Base-by-base conservation (phyloP, 2,888 invertebrate species). In the Drosophila atroscutellata region DNA sequence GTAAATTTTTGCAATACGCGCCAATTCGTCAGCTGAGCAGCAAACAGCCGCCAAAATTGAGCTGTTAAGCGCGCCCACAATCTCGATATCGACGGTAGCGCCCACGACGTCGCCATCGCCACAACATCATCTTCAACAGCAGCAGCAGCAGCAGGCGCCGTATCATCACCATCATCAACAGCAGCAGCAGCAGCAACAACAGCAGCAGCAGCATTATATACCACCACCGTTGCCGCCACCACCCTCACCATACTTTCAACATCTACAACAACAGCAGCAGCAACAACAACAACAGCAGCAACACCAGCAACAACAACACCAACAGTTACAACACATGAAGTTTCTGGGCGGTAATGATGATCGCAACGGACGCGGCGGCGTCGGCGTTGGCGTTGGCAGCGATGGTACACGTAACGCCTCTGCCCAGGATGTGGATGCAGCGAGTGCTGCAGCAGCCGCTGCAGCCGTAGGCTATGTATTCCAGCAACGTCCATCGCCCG, bases 401-500 rank as follows among this genome's bases (percentile, higher is more conserved):
- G 83, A 82, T 26, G 86, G 62, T 9, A 39, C 67, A 28, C 75
- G 80, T 52, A 63, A 62, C 32, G 51, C 72, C 32, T 79, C 83
- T 6, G 94, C 96, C 77, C 97, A 97, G 93, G 98, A 98, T 93
- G 76, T 79, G 50, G 98, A 98, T 94, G 97, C 97, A 77, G 86
- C 90, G 11, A 89, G 85, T 30, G 86, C 86, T 51, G 91, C 91
- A 24, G 91, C 89, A 58, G 89, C 91, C 37, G 91, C 91, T 36
- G 97, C 97, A 75, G 96, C 97, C 93, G 98, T 98, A 84, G 97
- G 98, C 90, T 98, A 98, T 93, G 97, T 98, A 83, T 98, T 97
- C 56, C 78, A 85, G 58, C 92, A 91, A 39, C 91, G 91, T 28
- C 92, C 92, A 6, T 91, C 91, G 3, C 90, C 89, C 5, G 89